These are phyloP conservation scores for Tetragonula clypearis DNA, from an alignment of 1,140 invertebrate genomes.

Conservation along the genomic window DNA sequence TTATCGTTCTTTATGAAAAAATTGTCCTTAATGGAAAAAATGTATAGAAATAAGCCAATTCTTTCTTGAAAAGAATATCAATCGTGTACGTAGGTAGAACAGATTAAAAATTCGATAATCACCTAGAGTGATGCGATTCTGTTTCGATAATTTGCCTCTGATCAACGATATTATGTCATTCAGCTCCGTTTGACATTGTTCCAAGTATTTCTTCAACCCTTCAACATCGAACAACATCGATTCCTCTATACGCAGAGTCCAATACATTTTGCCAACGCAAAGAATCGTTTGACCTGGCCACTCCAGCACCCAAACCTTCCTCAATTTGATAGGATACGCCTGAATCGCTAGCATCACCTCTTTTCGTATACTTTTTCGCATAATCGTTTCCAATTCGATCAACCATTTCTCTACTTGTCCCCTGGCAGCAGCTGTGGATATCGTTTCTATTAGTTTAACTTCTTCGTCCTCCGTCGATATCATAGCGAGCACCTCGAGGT, in stretches of 20 bases:
- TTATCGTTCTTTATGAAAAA: too few relatives aligned
- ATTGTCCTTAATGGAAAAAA: neutral
- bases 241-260: conserved; percentile 92
- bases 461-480: conserved; percentile 94
- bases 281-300: conserved; percentile 96
- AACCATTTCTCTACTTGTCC: conserved; percentile 99
- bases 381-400: conserved; percentile 92
- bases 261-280: conserved; percentile 92
- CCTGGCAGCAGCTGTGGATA: conserved; percentile 92
- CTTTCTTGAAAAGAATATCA: neutral
- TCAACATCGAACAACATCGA: conserved; percentile 84
- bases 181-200: conserved; percentile 84
- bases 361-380: conserved; percentile 93
- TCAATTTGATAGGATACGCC: conserved; percentile 86
- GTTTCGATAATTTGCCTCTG: conserved; percentile 91
- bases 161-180: conserved; percentile 93
- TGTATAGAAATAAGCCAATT: neutral
- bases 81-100: too few relatives aligned
- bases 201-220: conserved; percentile 69
- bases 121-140: conserved; percentile 95
- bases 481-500: conserved; percentile 94
- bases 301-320: conserved; percentile 90
- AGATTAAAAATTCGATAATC: conserved; percentile 43
- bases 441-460: conserved; percentile 88
- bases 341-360: conserved; percentile 84